Conservation (phyloP, 2,888 invertebrate genomes). For the Xanthia icteritia region DNA sequence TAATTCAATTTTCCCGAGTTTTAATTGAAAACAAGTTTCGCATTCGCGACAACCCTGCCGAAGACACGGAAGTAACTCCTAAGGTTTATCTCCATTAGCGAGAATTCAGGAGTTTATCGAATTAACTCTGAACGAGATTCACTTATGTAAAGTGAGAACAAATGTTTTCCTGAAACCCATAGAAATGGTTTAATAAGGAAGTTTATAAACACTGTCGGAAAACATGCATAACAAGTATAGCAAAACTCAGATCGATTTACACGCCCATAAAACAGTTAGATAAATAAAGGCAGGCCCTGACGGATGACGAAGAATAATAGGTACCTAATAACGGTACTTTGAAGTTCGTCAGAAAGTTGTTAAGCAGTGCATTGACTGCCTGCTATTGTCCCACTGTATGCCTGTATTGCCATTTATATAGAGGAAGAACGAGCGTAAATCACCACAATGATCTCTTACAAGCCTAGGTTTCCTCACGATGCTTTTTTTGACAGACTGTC, state of each 20-base stretch:
- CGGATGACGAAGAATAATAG: neutral
- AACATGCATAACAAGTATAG: neutral
- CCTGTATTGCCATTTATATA: neutral
- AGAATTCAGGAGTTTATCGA: conserved; percentile 59
- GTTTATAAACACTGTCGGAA: neutral
- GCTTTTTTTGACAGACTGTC: neutral
- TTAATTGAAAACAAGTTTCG: conserved; percentile 68
- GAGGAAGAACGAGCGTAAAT: neutral
- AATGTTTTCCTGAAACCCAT: conserved; percentile 10
- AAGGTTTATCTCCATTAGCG: conserved; percentile 65
- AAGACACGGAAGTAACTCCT: conserved; percentile 58
- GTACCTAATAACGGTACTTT: neutral
- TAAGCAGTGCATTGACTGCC: neutral
- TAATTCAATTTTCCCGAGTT: conserved; percentile 64
- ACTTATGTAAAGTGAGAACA: conserved; percentile 32
- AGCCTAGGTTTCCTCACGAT: neutral
- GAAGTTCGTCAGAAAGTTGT: neutral
- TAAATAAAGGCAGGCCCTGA: neutral
- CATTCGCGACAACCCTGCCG: conserved; percentile 53
- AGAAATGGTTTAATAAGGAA: conserved; percentile 12
- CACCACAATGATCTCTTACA: neutral
- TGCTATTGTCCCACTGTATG: neutral
- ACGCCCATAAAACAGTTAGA: conserved; percentile 1
- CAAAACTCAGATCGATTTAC: conserved; percentile 1
- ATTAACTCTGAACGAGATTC: conserved; percentile 46